Evolutionary conservation across 2,113 vertebrate genomes (phyloP).

Genomic region (Neogale vison): DNA sequence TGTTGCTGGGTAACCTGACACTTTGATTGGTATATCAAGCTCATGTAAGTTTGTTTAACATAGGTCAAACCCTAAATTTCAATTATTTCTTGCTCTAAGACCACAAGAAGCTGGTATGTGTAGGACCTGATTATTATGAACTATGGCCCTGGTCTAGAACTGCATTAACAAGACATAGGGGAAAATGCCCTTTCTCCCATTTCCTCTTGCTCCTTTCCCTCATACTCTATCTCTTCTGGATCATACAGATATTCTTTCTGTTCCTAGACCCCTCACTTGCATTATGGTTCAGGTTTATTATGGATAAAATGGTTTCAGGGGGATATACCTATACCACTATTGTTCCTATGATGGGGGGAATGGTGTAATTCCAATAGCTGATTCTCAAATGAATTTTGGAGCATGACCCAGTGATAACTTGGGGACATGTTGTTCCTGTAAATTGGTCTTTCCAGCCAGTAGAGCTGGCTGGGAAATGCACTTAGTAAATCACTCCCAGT

Average conservation of each 20-base stretch:
- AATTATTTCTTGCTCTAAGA: background rate
- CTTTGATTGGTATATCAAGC: background rate
- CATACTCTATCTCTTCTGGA: background rate
- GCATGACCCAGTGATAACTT: slow-evolving; percentile 57
- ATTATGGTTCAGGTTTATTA: background rate
- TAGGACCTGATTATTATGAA: background rate
- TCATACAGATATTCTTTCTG: background rate
- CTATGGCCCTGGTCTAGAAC: background rate
- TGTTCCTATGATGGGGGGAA: background rate
- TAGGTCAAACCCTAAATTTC: background rate
- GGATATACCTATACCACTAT: background rate
- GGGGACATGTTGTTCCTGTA: slow-evolving; percentile 65
- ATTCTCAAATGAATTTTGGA: slow-evolving; percentile 56
- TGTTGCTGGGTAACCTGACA: background rate
- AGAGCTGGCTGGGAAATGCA: slow-evolving; percentile 63
- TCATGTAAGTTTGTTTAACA: background rate
- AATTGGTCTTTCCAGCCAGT: slow-evolving; percentile 65
- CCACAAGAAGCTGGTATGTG: background rate
- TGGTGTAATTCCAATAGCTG: slow-evolving; percentile 12
- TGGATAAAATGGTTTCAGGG: background rate
- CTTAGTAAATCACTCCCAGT: slow-evolving; percentile 68
- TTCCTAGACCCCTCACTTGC: background rate
- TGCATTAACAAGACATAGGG: background rate
- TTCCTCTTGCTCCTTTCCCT: background rate
- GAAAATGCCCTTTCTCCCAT: background rate